A percentile compares a stretch with the other conserved stretches of the same genome.
Evolutionary conservation across 2,888 invertebrate genomes (phyloP).

Genomic region (Cataglyphis albicans): DNA sequence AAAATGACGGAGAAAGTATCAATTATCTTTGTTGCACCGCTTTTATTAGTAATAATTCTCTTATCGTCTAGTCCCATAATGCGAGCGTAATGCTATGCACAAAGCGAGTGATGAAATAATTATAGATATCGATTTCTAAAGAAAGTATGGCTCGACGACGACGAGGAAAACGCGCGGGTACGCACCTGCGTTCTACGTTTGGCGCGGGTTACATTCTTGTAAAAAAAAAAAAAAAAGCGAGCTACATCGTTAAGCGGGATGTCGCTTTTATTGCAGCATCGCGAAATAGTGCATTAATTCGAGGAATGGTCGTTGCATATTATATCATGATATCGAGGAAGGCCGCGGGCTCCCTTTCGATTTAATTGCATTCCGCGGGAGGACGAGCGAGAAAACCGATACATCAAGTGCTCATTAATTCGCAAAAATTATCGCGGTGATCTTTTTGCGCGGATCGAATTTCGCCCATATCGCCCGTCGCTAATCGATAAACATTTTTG

Average conservation of each 20-base stretch:
- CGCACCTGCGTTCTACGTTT: constrained; percentile 40
- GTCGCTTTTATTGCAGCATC: constrained; percentile 16
- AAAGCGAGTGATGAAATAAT: constrained; percentile 77
- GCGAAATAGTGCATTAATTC: constrained; percentile 17
- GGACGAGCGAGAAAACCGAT: constrained; percentile 53
- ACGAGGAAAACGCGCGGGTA: constrained; percentile 30
- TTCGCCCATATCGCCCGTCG: constrained; percentile 32
- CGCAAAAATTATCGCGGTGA: constrained; percentile 66
- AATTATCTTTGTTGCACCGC: constrained; percentile 22
- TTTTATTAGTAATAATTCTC: constrained; percentile 31
- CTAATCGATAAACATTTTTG: constrained; percentile 16
- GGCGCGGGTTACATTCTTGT: constrained; percentile 33
- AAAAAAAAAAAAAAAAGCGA: constrained; percentile 17
- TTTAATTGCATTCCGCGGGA: constrained; percentile 71
- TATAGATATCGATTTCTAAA: constrained; percentile 81
- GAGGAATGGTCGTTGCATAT: constrained; percentile 6
- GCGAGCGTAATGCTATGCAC: constrained; percentile 56
- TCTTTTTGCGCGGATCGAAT: constrained; percentile 67
- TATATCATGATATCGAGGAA: constrained; percentile 48
- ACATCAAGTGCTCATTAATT: constrained; percentile 70
- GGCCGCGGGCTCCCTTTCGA: constrained; percentile 58
- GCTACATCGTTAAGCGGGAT: constrained; percentile 13
- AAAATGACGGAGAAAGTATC: not conserved
- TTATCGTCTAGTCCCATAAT: constrained; percentile 40
- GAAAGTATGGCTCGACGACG: constrained; percentile 53